Conservation (phyloP, 2,113 vertebrate species). For the Prinia subflava region DNA sequence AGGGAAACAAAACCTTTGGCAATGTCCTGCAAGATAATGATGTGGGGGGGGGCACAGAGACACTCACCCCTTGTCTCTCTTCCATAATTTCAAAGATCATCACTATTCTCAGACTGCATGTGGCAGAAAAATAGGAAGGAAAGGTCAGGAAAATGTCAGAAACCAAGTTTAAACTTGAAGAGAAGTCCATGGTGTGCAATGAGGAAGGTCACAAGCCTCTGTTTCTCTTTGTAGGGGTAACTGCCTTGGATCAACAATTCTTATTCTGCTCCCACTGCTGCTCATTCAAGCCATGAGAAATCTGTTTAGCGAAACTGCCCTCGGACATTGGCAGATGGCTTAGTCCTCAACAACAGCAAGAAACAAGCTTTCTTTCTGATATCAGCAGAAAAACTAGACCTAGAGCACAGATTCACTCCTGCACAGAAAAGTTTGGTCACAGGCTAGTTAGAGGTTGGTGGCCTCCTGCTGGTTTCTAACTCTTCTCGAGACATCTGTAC, state of each 20-base stretch:
- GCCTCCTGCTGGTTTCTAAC: neutral
- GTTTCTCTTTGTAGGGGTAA: neutral
- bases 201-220: neutral
- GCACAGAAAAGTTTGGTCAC: neutral
- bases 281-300: neutral
- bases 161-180: neutral
- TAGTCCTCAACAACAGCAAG: neutral
- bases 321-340: rapidly evolving
- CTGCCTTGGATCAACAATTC: neutral
- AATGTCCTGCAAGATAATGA: neutral
- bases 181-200: neutral
- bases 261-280: neutral
- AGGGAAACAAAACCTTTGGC: neutral
- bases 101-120: neutral
- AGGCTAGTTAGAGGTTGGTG: neutral
- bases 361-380: neutral
- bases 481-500: neutral
- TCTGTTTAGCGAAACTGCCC: neutral
- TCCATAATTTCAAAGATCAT: neutral
- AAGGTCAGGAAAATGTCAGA: neutral
- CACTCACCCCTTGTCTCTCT: neutral
- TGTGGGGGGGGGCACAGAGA: neutral
- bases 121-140: slow-evolving; percentile 22
- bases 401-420: neutral
- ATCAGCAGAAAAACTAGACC: neutral